Conservation (phyloP, 2,797 vertebrate genomes). For the Apogon talboti region DNA sequence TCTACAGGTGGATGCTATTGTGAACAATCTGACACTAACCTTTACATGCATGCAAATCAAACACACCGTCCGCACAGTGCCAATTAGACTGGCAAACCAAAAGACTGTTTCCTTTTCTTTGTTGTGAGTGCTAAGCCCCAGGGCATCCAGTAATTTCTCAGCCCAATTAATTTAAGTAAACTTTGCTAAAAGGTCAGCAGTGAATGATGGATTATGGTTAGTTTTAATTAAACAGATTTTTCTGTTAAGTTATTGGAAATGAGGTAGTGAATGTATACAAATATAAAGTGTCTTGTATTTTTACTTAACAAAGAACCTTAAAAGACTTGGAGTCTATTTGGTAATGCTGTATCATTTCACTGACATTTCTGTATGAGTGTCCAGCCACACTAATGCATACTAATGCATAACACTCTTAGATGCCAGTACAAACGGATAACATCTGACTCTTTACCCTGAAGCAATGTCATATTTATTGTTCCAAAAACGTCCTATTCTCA, state of each 20-base stretch:
- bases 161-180: slow-evolving; percentile 68
- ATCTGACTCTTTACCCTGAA: slow-evolving; percentile 21
- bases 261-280: slow-evolving; percentile 29
- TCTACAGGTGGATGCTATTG: slow-evolving; percentile 3
- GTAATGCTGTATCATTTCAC: slow-evolving; percentile 23
- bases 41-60: slow-evolving; percentile 50
- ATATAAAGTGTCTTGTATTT: slow-evolving; percentile 24
- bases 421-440: slow-evolving; percentile 13
- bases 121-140: slow-evolving; percentile 28
- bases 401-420: slow-evolving; percentile 19
- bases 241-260: slow-evolving; percentile 36
- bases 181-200: slow-evolving; percentile 74
- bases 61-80: slow-evolving; percentile 14
- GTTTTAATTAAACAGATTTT: slow-evolving; percentile 59
- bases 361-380: slow-evolving; percentile 9
- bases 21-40: slow-evolving; percentile 15
- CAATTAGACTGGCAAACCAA: slow-evolving; percentile 47
- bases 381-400: slow-evolving; percentile 26
- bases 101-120: slow-evolving; percentile 30
- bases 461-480: slow-evolving; percentile 35
- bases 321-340: slow-evolving; percentile 33
- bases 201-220: slow-evolving; percentile 70
- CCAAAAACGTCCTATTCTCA: slow-evolving; percentile 34
- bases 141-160: slow-evolving; percentile 57
- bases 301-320: slow-evolving; percentile 17